Percentiles rank a stretch among this genome's conserved stretches.
These are phyloP conservation scores for Dicyrtomina minuta DNA, from an alignment of 2,888 invertebrate genomes.

Conservation along the genomic window DNA sequence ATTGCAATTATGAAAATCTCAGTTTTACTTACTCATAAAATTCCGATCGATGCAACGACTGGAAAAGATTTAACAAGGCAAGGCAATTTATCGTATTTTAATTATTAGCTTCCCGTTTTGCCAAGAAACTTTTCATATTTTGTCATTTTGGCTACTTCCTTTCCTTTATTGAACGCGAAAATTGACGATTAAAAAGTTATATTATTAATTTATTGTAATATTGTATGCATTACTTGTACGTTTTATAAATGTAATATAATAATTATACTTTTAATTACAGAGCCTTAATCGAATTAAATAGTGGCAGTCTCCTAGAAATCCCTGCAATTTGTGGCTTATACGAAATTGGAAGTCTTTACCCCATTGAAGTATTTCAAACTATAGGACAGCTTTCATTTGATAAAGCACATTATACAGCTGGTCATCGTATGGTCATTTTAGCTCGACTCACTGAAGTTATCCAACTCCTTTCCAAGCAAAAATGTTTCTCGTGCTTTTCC, in stretches of 20 bases:
- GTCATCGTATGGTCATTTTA: constrained; percentile 41
- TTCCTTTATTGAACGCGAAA: too few species aligned
- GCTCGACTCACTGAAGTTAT: constrained; percentile 38
- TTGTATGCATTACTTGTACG: too few species aligned
- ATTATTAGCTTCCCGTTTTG: neutral
- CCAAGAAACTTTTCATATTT: neutral
- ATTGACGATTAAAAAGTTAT: too few species aligned
- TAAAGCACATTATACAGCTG: constrained; percentile 40
- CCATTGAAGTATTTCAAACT: constrained; percentile 41
- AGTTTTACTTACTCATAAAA: constrained; percentile 37
- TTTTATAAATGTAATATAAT: too few species aligned
- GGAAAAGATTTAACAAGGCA: constrained; percentile 40
- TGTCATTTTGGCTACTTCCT: constrained; percentile 4
- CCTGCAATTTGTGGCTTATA: constrained; percentile 44
- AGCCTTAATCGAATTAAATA: constrained; percentile 40
- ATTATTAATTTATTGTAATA: too few species aligned
- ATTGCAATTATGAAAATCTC: constrained; percentile 45
- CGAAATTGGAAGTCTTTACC: constrained; percentile 41
- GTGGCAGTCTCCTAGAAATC: constrained; percentile 31
- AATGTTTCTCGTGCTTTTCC: constrained; percentile 45
- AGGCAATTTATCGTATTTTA: neutral
- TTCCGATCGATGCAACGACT: constrained; percentile 44
- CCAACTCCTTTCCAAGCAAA: constrained; percentile 44
- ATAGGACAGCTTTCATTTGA: constrained; percentile 40
- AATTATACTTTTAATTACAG: too few species aligned